Conservation (phyloP, 2,113 vertebrate genomes). For the Phyllostomus hastatus region DNA sequence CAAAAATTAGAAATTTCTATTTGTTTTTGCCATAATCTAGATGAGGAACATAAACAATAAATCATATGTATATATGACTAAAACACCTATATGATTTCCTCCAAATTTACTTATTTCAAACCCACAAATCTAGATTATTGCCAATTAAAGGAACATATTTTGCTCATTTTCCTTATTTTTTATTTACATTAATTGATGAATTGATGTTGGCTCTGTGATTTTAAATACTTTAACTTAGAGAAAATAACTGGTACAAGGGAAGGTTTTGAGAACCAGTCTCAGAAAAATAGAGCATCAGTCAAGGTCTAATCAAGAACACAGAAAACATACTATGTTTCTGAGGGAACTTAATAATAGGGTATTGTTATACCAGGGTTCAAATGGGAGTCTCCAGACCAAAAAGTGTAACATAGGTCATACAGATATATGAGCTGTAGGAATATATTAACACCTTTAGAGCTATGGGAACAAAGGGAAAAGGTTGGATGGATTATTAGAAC, state of each 20-base stretch:
- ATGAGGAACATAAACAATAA: neutral
- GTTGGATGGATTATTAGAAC: neutral
- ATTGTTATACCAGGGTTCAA: neutral
- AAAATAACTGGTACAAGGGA: slow-evolving; percentile 8
- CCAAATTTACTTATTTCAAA: neutral
- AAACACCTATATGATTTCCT: neutral
- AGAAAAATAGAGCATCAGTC: neutral
- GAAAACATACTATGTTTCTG: neutral
- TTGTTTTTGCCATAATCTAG: neutral
- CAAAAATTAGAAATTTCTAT: slow-evolving; percentile 4
- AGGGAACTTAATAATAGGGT: neutral
- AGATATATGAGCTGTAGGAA: neutral
- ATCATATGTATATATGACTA: neutral
- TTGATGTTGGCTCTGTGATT: neutral
- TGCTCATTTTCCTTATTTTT: neutral
- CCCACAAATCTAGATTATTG: neutral
- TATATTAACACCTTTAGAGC: neutral
- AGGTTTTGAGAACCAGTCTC: neutral
- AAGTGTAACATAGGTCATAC: neutral
- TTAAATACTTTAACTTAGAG: neutral
- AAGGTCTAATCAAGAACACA: neutral
- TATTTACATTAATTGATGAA: slow-evolving; percentile 10
- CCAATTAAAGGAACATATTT: neutral
- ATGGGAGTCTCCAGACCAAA: neutral
- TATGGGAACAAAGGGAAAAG: neutral